These are phyloP conservation scores for mouse (Mus musculus) DNA, from an alignment of 2,113 vertebrate species.

Conservation along the genomic window DNA sequence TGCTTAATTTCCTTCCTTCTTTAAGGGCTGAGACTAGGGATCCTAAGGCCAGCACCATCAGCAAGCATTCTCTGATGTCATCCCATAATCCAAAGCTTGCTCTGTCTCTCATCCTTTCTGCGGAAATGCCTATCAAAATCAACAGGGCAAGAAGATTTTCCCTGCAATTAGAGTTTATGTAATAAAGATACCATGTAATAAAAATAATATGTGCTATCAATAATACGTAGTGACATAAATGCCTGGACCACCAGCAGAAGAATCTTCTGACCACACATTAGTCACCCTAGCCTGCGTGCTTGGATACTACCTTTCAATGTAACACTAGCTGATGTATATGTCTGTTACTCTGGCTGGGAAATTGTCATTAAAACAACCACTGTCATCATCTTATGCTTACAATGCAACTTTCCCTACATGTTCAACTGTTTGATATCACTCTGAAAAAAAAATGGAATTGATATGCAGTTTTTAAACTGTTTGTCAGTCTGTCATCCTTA, in stretches of 20 bases:
- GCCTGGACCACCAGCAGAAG: conserved; percentile 73
- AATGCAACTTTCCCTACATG: conserved; percentile 56
- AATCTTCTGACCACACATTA: conserved; percentile 79
- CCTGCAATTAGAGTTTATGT: conserved; percentile 79
- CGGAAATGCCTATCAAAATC: conserved; percentile 81
- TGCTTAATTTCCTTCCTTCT: conserved; percentile 80
- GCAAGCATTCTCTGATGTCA: conserved; percentile 70
- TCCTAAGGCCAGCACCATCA: conserved; percentile 45
- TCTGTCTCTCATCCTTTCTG: conserved; percentile 59
- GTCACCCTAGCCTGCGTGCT: conserved; percentile 63
- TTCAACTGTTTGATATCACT: conserved; percentile 54
- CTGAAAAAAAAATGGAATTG: conserved; percentile 55
- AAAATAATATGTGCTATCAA: conserved; percentile 83
- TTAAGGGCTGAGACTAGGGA: conserved; percentile 57
- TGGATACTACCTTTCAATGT: conserved; percentile 27
- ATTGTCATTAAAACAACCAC: conserved; percentile 82
- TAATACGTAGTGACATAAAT: conserved; percentile 81
- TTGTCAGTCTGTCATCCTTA: conserved; percentile 45
- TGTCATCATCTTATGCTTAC: conserved; percentile 79
- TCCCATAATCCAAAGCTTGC: conserved; percentile 67
- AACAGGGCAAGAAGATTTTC: conserved; percentile 80
- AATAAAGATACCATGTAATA: conserved; percentile 76
- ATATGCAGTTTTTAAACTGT: conserved; percentile 58
- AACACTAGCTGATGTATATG: conserved; percentile 70
- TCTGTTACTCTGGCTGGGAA: conserved; percentile 77